Evolutionary conservation across 2,113 vertebrate species (phyloP).

Genomic region (Prionailurus bengalensis): DNA sequence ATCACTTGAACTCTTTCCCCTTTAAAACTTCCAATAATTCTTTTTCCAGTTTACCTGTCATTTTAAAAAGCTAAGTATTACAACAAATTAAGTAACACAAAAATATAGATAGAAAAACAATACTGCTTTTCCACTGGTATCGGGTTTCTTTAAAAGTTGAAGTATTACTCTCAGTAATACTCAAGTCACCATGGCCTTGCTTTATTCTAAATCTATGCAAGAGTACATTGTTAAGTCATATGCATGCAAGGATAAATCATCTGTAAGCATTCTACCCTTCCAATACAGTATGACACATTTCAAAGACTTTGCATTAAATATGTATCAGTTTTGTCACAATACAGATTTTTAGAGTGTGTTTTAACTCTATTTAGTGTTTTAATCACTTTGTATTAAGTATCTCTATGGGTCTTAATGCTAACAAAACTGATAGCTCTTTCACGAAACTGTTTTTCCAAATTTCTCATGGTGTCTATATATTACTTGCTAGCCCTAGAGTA

Average conservation of each 20-base stretch:
- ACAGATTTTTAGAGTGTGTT: neutral
- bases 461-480: neutral
- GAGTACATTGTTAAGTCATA: neutral
- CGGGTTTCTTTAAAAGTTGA: slow-evolving; percentile 43
- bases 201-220: slow-evolving; percentile 27
- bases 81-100: slow-evolving; percentile 53
- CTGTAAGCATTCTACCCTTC: slow-evolving; percentile 11
- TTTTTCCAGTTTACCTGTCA: neutral
- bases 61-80: slow-evolving; percentile 33
- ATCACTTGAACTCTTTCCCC: neutral
- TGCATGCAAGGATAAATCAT: neutral
- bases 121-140: neutral
- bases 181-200: neutral
- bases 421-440: neutral
- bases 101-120: slow-evolving; percentile 32
- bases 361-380: slow-evolving; percentile 33
- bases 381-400: slow-evolving; percentile 45
- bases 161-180: neutral
- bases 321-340: neutral
- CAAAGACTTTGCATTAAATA: slow-evolving; percentile 37
- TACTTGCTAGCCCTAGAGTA: neutral
- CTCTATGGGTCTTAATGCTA: neutral
- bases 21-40: slow-evolving; percentile 23
- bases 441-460: neutral
- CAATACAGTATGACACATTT: slow-evolving; percentile 3